These are phyloP conservation scores for Dicyrtoma fusca DNA, from an alignment of 2,888 invertebrate species.

Conservation along the genomic window DNA sequence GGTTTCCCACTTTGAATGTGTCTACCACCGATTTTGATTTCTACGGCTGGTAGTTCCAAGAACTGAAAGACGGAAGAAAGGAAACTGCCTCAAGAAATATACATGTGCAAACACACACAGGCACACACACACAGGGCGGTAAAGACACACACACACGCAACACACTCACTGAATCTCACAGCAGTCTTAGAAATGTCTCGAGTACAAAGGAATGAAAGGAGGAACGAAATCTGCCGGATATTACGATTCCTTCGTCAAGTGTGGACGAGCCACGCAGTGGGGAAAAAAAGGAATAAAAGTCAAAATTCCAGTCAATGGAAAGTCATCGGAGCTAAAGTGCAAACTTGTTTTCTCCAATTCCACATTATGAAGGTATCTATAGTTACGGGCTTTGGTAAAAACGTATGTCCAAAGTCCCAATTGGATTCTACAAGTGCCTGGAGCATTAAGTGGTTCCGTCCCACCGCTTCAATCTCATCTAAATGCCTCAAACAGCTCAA, in stretches of 20 bases:
- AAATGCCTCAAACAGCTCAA: no score
- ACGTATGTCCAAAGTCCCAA: no score
- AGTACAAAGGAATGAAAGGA: constrained; percentile 24
- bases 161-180: neutral
- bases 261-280: constrained; percentile 12
- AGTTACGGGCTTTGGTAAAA: no score
- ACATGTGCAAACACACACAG: neutral
- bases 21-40: no score
- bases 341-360: constrained; percentile 2
- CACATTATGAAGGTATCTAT: no score
- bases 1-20: no score
- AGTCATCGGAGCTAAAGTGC: constrained; percentile 1
- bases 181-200: constrained; percentile 8
- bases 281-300: neutral
- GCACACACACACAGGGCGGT: neutral
- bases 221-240: constrained; percentile 39
- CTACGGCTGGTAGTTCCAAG: no score
- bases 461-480: no score
- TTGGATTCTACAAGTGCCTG: no score
- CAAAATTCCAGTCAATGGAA: neutral
- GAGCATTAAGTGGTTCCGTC: no score
- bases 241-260: constrained; percentile 42
- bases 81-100: neutral
- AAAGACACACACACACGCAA: neutral
- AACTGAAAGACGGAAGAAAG: neutral